Percentiles rank a stretch among this genome's conserved stretches.
Evolutionary conservation across 2,888 invertebrate genomes (phyloP).

Genomic region (Tetropium fuscum): DNA sequence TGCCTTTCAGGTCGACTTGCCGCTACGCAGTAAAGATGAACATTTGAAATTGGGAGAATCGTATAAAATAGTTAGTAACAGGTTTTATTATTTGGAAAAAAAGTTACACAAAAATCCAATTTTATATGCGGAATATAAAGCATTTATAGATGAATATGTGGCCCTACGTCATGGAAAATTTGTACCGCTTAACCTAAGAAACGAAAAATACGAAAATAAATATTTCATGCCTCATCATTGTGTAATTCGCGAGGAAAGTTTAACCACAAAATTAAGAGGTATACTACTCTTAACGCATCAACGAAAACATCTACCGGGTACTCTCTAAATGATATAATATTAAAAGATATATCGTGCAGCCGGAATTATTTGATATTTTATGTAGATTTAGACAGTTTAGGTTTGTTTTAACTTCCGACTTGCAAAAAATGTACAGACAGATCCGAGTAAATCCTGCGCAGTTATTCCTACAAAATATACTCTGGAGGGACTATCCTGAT

Average conservation of each 20-base stretch:
- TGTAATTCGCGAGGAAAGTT: conserved; percentile 5
- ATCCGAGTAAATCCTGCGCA: background rate
- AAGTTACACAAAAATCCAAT: conserved; percentile 9
- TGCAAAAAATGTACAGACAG: conserved; percentile 1
- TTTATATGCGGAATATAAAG: conserved; percentile 17
- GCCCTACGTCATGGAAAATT: conserved; percentile 15
- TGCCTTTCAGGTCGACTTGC: conserved; percentile 23
- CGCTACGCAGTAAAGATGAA: conserved; percentile 11
- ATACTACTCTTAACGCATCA: background rate
- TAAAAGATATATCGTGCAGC: conserved; percentile 1
- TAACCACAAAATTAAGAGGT: background rate
- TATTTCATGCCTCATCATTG: conserved; percentile 30
- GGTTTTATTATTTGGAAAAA: conserved; percentile 31
- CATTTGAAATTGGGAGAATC: conserved; percentile 30
- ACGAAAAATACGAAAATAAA: conserved; percentile 17
- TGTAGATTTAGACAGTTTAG: conserved; percentile 4
- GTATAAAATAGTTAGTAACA: conserved; percentile 14
- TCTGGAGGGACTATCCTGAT: background rate
- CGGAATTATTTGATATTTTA: conserved; percentile 9
- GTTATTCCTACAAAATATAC: conserved; percentile 1
- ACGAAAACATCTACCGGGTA: background rate
- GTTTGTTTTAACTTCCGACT: conserved; percentile 1
- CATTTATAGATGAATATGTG: conserved; percentile 33
- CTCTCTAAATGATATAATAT: conserved; percentile 1
- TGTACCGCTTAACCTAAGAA: conserved; percentile 5